Evolutionary conservation across 2,113 vertebrate species (phyloP).

Genomic region (Sula dactylatra): DNA sequence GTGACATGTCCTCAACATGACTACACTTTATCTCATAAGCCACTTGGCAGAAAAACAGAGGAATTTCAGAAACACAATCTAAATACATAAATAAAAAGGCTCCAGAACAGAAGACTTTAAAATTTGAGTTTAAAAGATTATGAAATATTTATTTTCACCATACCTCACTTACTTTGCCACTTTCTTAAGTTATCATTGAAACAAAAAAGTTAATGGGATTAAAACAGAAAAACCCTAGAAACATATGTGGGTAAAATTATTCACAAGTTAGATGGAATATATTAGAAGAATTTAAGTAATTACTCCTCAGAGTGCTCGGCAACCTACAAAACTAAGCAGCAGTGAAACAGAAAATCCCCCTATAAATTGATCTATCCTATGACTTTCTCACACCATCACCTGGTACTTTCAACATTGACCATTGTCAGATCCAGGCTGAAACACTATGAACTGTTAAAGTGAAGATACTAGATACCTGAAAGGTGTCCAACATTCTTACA

Average conservation of each 20-base stretch:
- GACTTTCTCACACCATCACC: background rate
- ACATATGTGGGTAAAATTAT: background rate
- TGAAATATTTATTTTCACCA: background rate
- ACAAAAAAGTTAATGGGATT: background rate
- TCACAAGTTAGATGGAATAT: background rate
- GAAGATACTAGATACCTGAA: background rate
- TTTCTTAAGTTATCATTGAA: background rate
- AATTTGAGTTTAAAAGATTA: background rate
- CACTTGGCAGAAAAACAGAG: background rate
- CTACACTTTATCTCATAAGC: background rate
- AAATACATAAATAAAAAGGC: background rate
- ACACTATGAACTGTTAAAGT: background rate
- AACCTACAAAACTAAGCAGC: background rate
- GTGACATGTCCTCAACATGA: background rate
- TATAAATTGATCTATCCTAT: background rate
- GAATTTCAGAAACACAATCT: background rate
- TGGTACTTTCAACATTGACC: background rate
- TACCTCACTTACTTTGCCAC: background rate
- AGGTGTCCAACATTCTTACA: background rate
- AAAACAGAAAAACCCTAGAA: background rate
- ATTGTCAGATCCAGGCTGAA: background rate
- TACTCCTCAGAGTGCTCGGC: background rate
- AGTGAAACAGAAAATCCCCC: background rate
- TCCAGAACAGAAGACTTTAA: background rate
- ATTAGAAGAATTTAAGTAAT: background rate